These are phyloP conservation scores for Drosophila seguyi DNA, from an alignment of 1,140 invertebrate genomes.

Conservation along the genomic window DNA sequence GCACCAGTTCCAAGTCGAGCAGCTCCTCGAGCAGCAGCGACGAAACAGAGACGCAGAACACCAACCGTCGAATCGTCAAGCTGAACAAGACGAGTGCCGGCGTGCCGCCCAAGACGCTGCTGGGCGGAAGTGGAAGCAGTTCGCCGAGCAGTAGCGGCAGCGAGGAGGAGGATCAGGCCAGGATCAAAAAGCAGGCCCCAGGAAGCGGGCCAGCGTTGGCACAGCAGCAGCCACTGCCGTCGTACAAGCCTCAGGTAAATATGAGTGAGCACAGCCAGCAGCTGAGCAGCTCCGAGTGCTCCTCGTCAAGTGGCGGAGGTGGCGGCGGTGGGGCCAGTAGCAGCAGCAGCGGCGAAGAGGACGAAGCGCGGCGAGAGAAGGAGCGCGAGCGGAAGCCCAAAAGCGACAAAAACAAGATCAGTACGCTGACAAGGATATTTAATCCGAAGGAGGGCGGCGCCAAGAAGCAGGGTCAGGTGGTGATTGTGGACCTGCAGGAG, in stretches of 20 bases:
- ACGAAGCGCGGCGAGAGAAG: conserved; percentile 49
- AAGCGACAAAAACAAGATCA: conserved; percentile 89
- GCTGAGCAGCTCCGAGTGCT: conserved; percentile 57
- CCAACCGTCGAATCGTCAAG: conserved; percentile 25
- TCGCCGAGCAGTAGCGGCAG: conserved; percentile 32
- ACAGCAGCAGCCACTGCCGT: conserved; percentile 19
- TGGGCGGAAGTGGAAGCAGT: conserved; percentile 30
- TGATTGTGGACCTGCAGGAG: conserved; percentile 80
- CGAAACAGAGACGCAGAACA: conserved; percentile 49
- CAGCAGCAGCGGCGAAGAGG: conserved; percentile 66
- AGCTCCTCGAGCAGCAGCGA: conserved; percentile 55
- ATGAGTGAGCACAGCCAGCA: conserved; percentile 42
- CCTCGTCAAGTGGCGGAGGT: conserved; percentile 51
- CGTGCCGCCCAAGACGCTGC: conserved; percentile 11
- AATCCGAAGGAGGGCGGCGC: conserved; percentile 87
- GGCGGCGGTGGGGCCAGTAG: conserved; percentile 43
- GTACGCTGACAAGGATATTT: conserved; percentile 89
- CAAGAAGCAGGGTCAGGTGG: conserved; percentile 86
- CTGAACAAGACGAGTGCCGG: conserved; percentile 47
- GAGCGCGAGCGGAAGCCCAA: conserved; percentile 62
- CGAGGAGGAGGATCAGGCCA: conserved; percentile 30
- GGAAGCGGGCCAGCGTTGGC: conserved; percentile 18
- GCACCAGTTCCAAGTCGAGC: conserved; percentile 63
- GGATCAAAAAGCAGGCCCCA: conserved; percentile 15
- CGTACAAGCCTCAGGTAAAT: conserved; percentile 19